These are phyloP conservation scores for Drosophila subpulchrella DNA, from an alignment of 1,140 invertebrate genomes.

Conservation along the genomic window DNA sequence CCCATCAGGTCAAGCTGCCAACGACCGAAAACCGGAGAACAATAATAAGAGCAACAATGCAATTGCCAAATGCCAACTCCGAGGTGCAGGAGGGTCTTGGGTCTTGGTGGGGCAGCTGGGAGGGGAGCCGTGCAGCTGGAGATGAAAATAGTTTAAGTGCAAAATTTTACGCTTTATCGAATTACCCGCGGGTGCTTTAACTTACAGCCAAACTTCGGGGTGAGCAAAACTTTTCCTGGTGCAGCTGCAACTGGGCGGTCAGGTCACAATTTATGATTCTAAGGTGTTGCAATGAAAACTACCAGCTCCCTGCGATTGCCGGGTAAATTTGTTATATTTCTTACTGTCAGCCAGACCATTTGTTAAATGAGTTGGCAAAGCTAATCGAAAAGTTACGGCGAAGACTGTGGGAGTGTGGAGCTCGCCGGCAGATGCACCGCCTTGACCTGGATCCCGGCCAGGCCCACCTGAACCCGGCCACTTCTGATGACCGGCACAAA, in stretches of 20 bases:
- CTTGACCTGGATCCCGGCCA: conserved; percentile 52
- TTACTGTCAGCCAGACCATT: conserved; percentile 76
- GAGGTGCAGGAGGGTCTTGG: neutral
- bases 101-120: no score
- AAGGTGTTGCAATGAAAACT: conserved; percentile 80
- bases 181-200: conserved; percentile 82
- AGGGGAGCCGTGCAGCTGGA: conserved; percentile 7
- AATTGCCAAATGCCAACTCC: conserved; percentile 64
- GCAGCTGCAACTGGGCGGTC: conserved; percentile 16
- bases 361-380: conserved; percentile 82
- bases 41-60: conserved; percentile 55
- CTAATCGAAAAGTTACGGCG: conserved; percentile 76
- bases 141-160: conserved; percentile 80
- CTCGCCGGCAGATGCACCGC: conserved; percentile 19
- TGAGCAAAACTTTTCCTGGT: conserved; percentile 52
- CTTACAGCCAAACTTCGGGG: conserved; percentile 67
- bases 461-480: conserved; percentile 4
- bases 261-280: conserved; percentile 75
- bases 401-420: conserved; percentile 4
- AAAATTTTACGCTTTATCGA: conserved; percentile 84
- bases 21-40: conserved; percentile 42
- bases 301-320: conserved; percentile 29
- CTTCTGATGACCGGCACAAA: conserved; percentile 39
- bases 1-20: conserved; percentile 58
- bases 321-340: conserved; percentile 76